phyloP scores from a whole-genome alignment of 1,140 invertebrate genomes.

The Trichoplusia ni region DNA sequence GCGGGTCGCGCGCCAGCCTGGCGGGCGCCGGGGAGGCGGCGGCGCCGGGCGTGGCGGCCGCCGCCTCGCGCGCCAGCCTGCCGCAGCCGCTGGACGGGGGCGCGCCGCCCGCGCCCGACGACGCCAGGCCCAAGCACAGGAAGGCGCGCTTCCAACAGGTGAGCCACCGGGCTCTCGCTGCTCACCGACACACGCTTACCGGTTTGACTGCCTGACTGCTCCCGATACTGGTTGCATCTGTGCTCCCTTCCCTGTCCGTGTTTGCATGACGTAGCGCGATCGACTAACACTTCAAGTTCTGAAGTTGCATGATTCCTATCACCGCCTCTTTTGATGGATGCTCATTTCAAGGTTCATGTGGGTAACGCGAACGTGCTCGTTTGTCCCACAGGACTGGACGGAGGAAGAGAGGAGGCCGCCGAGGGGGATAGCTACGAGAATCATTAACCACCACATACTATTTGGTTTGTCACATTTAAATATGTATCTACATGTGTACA shows the following conservation, averaged over 20 bases:
- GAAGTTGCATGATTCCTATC: conserved; percentile 5
- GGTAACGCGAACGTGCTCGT: conserved; percentile 21
- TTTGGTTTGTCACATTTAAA: conserved; percentile 63
- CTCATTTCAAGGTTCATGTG: background rate
- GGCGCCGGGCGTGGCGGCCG: conserved; percentile 13
- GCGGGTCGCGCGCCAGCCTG: conserved; percentile 67
- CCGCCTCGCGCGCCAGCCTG: conserved; percentile 54
- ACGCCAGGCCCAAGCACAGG: conserved; percentile 87
- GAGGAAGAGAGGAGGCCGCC: conserved; percentile 79
- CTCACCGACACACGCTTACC: conserved; percentile 5
- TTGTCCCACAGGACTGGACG: conserved; percentile 71
- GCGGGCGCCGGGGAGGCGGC: conserved; percentile 37
- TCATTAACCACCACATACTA: conserved; percentile 81
- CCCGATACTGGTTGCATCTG: too few relatives aligned
- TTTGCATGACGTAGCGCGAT: conserved; percentile 29
- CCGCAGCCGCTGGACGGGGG: conserved; percentile 56
- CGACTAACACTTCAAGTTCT: conserved; percentile 10
- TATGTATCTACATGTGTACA: conserved; percentile 17
- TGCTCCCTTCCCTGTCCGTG: conserved; percentile 9
- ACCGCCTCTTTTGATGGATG: background rate
- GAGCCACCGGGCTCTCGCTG: conserved; percentile 32
- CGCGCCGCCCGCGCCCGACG: conserved; percentile 75
- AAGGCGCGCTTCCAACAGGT: conserved; percentile 94
- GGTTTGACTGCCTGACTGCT: too few relatives aligned
- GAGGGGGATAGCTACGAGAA: conserved; percentile 80